Evolutionary conservation across 2,888 invertebrate species (phyloP), one percentile per base, ranked within the genome.

Genomic region (Dorcus hopei): DNA sequence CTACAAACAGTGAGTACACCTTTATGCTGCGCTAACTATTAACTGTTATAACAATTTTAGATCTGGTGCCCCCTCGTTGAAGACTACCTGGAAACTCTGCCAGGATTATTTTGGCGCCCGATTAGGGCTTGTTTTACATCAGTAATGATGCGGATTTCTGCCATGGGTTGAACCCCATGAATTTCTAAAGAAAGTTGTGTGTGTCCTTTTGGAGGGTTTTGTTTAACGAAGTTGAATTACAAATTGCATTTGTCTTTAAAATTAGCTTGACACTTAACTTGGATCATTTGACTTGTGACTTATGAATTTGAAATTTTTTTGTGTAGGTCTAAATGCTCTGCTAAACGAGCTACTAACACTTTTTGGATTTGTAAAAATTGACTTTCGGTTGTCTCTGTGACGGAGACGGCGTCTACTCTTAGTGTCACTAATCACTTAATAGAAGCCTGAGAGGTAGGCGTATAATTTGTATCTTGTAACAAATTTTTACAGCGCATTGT

Each of bases 41-140:
- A 26, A 23, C 43, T 48, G 11, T 54, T n/a, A 16, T 38, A 49
- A 40, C 8, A 39, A 42, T 61, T 68, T 49, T 48, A 74, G 75
- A 73, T 66, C 63, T 74, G 67, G 69, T 74, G 50, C 76, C 77
- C 54, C 76, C 77, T 52, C 75, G 75, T 67, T 76, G 76, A 76
- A 61, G 52, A 43, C 9, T 23, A 19, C 49, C 38, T 19, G 41
- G 11, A 45, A 43, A 40, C 7, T 39, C 4, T 39, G 45, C 26
- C 48, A 38, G 54, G 51, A 43, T 61, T 63, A 64, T 66, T 67
- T 65, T 66, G 61, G 59, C 65, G 68, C 70, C 70, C 68, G 53
- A 49, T 51, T 59, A 39, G 61, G 60, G 62, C 65, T 67, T 66
- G 67, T 70, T 67, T 63, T 68, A 59, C 68, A 66, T 62, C 52